Evolutionary conservation across 2,888 invertebrate genomes (phyloP), one percentile per base, ranked within the genome.

Genomic region (Gnatocerus cornutus): DNA sequence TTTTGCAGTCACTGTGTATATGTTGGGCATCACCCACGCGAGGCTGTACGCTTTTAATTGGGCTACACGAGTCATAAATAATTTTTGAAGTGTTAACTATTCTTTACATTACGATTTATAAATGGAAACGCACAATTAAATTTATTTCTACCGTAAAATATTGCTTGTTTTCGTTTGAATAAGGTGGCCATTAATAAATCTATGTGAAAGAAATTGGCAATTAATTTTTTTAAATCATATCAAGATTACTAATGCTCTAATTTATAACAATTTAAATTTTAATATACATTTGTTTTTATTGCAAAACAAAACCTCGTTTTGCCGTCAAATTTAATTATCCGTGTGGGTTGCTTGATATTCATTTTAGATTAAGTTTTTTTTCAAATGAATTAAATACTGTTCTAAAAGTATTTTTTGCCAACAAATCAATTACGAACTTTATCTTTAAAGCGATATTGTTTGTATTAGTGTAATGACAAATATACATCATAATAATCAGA

Each of bases 221-320:
- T 50, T 30, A 46, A 50, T 50, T 50, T 30, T 50, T 8, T 8
- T n/a, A 27, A 50, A 53, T 53, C 33, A 53, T 13, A 33, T 53
- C 37, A 37, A 37, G 37, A 53, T 53, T n/a, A 37, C n/a, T 53
- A 53, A 50, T 29, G 12, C 10, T 50, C 37, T 53, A 58, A 58
- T 58, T 58, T 58, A 58, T 58, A 16, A 43, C 6, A 7, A n/a
- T 16, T 58, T 43, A 41, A 58, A 43, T 58, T 50, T 50, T 10
- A 50, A 50, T 50, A 30, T n/a, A 50, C 29, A 33, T 33, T 33
- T 12, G 30, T 52, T 3, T 21, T 21, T 21, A 21, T 21, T 52
- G 33, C 14, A 52, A 12, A 52, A 52, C 46, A 46, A 10, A 12
- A 46, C 46, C 16, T 27, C 6, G 13, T 27, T 27, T 13, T 13